phyloP scores from a whole-genome alignment of 2,113 vertebrate species.

The Gopherus flavomarginatus region DNA sequence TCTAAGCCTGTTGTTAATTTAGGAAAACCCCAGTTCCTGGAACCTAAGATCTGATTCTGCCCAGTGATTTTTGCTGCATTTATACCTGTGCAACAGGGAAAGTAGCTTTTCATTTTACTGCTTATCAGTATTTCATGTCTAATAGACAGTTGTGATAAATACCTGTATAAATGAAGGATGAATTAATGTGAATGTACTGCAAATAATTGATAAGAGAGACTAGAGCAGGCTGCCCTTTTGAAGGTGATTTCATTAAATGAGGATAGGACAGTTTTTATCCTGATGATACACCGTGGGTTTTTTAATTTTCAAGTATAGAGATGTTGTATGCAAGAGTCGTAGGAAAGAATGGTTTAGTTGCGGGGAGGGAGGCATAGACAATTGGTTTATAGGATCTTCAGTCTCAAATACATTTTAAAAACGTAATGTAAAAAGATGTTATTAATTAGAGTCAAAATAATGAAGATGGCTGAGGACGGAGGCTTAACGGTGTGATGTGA shows the following conservation, averaged over 20 bases:
- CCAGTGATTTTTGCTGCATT: neutral
- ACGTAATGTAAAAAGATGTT: neutral
- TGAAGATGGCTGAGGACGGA: neutral
- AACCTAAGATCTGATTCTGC: neutral
- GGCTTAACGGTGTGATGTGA: neutral
- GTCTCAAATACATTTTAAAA: constrained; percentile 16
- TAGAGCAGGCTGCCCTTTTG: neutral
- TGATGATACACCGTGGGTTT: neutral
- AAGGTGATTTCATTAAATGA: constrained; percentile 16
- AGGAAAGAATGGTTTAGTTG: neutral
- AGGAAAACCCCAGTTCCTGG: neutral
- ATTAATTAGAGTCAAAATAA: constrained; percentile 14
- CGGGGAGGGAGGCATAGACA: fast-evolving
- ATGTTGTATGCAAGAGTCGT: neutral
- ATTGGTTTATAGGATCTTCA: neutral
- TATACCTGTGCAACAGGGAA: neutral
- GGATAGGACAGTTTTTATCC: neutral
- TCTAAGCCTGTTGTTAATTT: neutral
- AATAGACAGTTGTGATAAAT: neutral
- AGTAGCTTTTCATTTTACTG: neutral
- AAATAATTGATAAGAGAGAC: neutral
- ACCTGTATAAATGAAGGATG: neutral
- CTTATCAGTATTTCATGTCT: neutral
- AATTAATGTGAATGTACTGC: neutral
- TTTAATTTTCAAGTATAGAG: neutral